Evolutionary conservation across 2,797 vertebrate genomes (phyloP).

Genomic region (Lagorchestes hirsutus): DNA sequence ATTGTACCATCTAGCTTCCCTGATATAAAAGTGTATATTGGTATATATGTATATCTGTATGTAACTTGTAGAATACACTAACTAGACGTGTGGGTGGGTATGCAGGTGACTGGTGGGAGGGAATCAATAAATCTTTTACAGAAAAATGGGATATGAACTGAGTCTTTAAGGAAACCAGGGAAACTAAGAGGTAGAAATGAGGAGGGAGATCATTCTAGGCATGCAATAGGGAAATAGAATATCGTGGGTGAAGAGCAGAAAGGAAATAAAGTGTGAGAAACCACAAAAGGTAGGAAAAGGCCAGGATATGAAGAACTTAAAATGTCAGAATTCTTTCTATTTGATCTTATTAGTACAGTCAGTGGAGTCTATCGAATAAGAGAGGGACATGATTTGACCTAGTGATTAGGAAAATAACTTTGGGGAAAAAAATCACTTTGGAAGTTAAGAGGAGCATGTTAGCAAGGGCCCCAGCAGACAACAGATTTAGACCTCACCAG

Average conservation of each 20-base stretch:
- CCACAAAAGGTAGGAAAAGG: neutral
- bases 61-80: neutral
- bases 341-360: neutral
- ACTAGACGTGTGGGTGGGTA: neutral
- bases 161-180: neutral
- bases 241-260: neutral
- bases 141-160: neutral
- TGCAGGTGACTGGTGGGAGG: neutral
- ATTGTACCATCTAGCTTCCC: too few species aligned
- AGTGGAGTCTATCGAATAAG: neutral
- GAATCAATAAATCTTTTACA: neutral
- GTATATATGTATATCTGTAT: too few species aligned
- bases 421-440: neutral
- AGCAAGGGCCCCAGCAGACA: neutral
- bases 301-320: neutral
- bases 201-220: neutral
- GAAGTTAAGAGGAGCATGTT: neutral
- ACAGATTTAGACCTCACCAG: neutral
- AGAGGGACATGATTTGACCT: neutral
- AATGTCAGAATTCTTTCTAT: neutral
- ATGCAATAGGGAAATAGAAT: neutral
- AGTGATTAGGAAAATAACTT: neutral
- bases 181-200: neutral
- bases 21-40: too few species aligned
- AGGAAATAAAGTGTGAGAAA: neutral